These are phyloP conservation scores for Anoura caudifer DNA, from an alignment of 2,113 vertebrate species.

Conservation along the genomic window DNA sequence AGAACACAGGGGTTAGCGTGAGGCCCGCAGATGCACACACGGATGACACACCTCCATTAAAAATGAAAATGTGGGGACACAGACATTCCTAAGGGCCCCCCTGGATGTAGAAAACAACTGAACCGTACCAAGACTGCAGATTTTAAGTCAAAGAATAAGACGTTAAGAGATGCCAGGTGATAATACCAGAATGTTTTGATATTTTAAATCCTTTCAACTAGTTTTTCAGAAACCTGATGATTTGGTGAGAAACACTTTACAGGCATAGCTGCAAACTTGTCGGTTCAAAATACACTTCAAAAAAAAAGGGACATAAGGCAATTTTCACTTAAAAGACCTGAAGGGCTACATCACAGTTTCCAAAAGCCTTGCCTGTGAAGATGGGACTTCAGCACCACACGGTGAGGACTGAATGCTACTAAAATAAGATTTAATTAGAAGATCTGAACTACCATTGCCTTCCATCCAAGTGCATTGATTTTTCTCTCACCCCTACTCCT, in stretches of 20 bases:
- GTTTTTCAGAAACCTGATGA: neutral
- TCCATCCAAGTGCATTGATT: neutral
- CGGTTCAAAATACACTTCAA: neutral
- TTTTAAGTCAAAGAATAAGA: neutral
- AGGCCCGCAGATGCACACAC: neutral
- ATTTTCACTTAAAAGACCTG: neutral
- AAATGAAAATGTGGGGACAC: neutral
- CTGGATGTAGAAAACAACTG: neutral
- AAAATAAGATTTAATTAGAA: neutral
- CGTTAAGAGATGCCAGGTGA: neutral
- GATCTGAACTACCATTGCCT: neutral
- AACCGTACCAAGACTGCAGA: neutral
- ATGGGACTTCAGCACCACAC: neutral
- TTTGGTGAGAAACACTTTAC: neutral
- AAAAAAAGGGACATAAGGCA: neutral
- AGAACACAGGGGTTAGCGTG: neutral
- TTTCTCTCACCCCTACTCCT: neutral
- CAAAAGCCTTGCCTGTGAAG: neutral
- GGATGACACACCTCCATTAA: neutral
- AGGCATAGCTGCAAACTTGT: neutral
- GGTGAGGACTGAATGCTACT: neutral
- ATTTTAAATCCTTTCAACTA: neutral
- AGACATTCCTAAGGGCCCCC: neutral
- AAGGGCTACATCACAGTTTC: neutral
- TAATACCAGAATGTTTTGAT: neutral